Conservation (phyloP, 2,797 vertebrate species). For the Scarus forsteni region DNA sequence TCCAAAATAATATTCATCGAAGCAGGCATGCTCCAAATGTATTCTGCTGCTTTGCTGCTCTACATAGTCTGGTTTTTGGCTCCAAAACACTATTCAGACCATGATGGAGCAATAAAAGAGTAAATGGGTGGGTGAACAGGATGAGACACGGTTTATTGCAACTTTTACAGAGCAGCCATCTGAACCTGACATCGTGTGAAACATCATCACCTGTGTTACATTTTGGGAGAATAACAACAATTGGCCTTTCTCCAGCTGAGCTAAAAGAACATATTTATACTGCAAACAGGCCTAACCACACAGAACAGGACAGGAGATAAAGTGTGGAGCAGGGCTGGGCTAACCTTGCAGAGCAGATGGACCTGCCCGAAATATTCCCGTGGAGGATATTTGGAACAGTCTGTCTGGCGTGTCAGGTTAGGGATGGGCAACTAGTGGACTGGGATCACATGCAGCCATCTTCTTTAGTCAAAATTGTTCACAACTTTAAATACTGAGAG, state of each 20-base stretch:
- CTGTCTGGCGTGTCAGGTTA: no score
- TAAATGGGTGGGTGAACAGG: conserved; percentile 34
- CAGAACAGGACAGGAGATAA: conserved; percentile 1
- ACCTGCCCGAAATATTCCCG: no score
- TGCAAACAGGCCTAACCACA: not conserved
- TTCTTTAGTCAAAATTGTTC: no score
- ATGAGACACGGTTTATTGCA: conserved; percentile 36
- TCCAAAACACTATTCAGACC: conserved; percentile 27
- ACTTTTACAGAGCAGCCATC: conserved; percentile 36
- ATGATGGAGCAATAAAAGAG: conserved; percentile 42
- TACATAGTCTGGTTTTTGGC: conserved; percentile 20
- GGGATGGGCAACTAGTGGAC: no score
- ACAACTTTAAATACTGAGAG: no score
- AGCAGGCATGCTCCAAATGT: not conserved
- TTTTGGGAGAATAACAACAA: conserved; percentile 22
- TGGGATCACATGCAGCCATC: no score
- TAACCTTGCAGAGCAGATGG: no score
- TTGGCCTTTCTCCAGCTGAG: not conserved
- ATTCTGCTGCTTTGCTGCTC: not conserved
- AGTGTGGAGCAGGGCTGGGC: no score
- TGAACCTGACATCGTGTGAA: conserved; percentile 27
- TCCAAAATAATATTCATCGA: conserved; percentile 5
- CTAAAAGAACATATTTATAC: not conserved
- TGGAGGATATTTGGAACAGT: no score
- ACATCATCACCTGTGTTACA: conserved; percentile 24